phyloP scores from a whole-genome alignment of 2,888 invertebrate genomes.

The Malthinus flaveolus region DNA sequence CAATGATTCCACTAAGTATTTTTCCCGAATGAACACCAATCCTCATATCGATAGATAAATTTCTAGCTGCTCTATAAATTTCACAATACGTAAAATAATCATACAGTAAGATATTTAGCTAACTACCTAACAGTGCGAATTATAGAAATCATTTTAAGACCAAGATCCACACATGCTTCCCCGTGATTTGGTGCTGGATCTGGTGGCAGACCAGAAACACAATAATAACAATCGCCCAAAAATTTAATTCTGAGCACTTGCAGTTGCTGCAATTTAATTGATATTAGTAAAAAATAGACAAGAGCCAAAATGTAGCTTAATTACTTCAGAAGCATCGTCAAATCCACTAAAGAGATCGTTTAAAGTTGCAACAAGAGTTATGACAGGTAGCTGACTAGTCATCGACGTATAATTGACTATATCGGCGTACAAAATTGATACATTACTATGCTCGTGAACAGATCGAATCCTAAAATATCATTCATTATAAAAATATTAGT shows the following conservation, averaged over 20 bases:
- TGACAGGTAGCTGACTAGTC: constrained; percentile 80
- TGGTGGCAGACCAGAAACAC: constrained; percentile 82
- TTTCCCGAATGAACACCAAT: constrained; percentile 94
- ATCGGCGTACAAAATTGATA: constrained; percentile 89
- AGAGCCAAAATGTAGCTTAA: background rate
- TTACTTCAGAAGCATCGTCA: constrained; percentile 86
- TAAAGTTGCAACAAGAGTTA: constrained; percentile 81
- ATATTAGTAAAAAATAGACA: background rate
- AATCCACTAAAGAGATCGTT: constrained; percentile 91
- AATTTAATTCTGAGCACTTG: constrained; percentile 87
- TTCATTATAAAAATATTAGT: background rate
- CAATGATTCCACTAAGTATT: constrained; percentile 89
- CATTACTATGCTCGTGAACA: constrained; percentile 85
- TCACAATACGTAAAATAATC: background rate
- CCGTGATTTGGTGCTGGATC: constrained; percentile 76
- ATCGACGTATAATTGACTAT: constrained; percentile 91
- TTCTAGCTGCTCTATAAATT: constrained; percentile 70
- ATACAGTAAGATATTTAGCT: background rate
- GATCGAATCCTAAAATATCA: constrained; percentile 71
- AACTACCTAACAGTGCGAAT: constrained; percentile 77
- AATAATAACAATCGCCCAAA: constrained; percentile 93
- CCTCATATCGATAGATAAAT: constrained; percentile 90
- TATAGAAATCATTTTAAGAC: constrained; percentile 90
- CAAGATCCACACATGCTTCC: constrained; percentile 86
- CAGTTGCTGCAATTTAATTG: constrained; percentile 59